Evolutionary conservation across 92 coral and sea anemone genomes (phyloP).

Genomic region (Porites cylindrica): DNA sequence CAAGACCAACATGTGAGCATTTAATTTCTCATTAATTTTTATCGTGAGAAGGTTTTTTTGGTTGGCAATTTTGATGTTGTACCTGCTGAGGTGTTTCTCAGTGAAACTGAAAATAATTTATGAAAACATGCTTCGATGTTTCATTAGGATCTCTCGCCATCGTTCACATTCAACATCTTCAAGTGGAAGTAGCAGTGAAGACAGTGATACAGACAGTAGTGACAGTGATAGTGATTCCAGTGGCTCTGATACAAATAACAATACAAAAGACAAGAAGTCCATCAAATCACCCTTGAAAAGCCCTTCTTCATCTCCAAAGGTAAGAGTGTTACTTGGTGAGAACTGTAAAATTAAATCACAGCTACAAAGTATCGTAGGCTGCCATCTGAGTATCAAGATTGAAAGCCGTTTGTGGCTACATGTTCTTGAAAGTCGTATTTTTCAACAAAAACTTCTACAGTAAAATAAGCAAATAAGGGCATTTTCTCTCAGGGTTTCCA

Average conservation of each 20-base stretch:
- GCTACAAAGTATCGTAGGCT: not conserved
- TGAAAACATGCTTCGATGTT: not conserved
- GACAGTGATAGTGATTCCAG: constrained; percentile 92
- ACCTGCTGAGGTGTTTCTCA: not conserved
- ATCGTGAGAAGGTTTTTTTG: not conserved
- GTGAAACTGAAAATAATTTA: not conserved
- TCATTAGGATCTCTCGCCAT: constrained; percentile 47
- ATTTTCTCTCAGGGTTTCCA: too few species aligned
- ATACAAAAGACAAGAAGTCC: constrained; percentile 42
- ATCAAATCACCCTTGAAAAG: constrained; percentile 43
- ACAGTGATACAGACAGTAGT: constrained; percentile 90
- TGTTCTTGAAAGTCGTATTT: too few species aligned
- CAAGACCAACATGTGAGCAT: constrained; percentile 28
- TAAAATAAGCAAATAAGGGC: too few species aligned
- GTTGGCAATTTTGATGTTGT: not conserved
- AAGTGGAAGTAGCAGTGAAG: constrained; percentile 91
- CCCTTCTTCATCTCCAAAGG: constrained; percentile 59
- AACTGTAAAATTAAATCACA: not conserved
- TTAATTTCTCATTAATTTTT: not conserved
- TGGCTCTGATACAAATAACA: constrained; percentile 42
- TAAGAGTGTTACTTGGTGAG: not conserved
- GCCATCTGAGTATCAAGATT: too few species aligned
- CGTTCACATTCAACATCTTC: constrained; percentile 71
- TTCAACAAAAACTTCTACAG: too few species aligned
- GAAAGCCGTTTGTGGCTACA: too few species aligned